Conservation (phyloP, 2,113 vertebrate species). For the Plestiodon gilberti region DNA sequence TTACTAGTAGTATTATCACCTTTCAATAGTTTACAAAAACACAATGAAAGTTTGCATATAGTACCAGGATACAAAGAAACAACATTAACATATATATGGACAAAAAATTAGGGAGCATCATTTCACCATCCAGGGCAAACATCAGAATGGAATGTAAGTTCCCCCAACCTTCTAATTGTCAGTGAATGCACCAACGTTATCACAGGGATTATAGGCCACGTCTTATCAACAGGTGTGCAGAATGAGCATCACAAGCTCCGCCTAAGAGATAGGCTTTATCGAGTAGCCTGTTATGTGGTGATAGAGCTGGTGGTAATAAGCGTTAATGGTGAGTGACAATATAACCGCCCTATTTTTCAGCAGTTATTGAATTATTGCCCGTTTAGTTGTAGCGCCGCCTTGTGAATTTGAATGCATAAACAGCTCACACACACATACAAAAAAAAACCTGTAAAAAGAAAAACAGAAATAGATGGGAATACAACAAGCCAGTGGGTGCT, state of each 20-base stretch:
- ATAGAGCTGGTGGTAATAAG: slow-evolving; percentile 35
- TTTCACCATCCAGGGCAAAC: too few relatives aligned
- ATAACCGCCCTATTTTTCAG: slow-evolving; percentile 45
- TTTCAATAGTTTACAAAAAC: too few relatives aligned
- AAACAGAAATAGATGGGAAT: background rate
- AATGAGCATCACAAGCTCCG: slow-evolving; percentile 10
- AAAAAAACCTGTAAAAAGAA: background rate
- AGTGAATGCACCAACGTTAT: too few relatives aligned
- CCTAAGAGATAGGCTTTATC: slow-evolving; percentile 31
- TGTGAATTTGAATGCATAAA: background rate
- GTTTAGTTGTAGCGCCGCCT: too few relatives aligned
- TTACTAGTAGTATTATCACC: too few relatives aligned
- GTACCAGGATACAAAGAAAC: too few relatives aligned
- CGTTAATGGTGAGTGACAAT: slow-evolving; percentile 59
- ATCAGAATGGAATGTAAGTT: too few relatives aligned
- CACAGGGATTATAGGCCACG: too few relatives aligned
- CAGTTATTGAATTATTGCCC: fast-evolving
- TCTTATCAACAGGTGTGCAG: background rate
- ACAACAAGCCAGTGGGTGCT: background rate
- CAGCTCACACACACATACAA: background rate
- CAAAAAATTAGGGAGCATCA: too few relatives aligned
- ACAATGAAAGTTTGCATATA: too few relatives aligned
- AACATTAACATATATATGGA: too few relatives aligned
- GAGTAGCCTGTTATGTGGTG: background rate
- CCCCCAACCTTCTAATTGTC: too few relatives aligned